phyloP scores from a whole-genome alignment of 2,888 invertebrate species.

The Glyphotaelius pellucidus region DNA sequence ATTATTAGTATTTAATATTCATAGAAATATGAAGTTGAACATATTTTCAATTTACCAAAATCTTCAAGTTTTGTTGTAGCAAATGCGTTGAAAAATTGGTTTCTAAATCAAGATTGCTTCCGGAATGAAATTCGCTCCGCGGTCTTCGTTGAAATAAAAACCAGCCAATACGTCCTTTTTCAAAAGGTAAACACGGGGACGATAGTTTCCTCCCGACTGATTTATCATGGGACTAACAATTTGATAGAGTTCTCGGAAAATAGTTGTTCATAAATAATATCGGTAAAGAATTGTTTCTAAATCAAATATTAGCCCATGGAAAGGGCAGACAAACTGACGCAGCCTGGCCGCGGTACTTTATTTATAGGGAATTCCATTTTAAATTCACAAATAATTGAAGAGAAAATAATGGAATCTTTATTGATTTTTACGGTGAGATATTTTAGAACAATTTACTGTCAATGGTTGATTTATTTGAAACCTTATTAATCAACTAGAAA shows the following conservation, averaged over 20 bases:
- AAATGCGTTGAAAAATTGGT: neutral
- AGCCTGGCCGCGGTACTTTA: neutral
- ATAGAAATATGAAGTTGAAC: neutral
- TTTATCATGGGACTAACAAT: slow-evolving; percentile 60
- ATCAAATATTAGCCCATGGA: slow-evolving; percentile 57
- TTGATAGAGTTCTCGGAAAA: slow-evolving; percentile 57
- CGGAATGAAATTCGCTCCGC: neutral
- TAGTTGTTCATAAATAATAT: slow-evolving; percentile 61
- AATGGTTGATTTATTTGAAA: no score
- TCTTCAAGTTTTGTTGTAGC: neutral
- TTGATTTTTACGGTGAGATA: neutral
- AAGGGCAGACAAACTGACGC: slow-evolving; percentile 6
- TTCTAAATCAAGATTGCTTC: neutral
- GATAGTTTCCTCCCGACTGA: slow-evolving; percentile 47
- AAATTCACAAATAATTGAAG: neutral
- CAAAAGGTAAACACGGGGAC: slow-evolving; percentile 35
- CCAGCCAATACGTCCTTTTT: neutral
- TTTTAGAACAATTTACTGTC: neutral
- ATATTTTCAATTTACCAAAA: neutral
- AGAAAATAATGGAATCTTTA: neutral
- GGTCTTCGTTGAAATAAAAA: neutral
- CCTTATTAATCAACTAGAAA: no score
- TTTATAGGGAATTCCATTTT: slow-evolving; percentile 12
- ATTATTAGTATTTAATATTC: neutral
- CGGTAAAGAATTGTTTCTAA: slow-evolving; percentile 61